Evolutionary conservation across 1,140 invertebrate genomes (phyloP).

Genomic region (Bombyx mandarina): DNA sequence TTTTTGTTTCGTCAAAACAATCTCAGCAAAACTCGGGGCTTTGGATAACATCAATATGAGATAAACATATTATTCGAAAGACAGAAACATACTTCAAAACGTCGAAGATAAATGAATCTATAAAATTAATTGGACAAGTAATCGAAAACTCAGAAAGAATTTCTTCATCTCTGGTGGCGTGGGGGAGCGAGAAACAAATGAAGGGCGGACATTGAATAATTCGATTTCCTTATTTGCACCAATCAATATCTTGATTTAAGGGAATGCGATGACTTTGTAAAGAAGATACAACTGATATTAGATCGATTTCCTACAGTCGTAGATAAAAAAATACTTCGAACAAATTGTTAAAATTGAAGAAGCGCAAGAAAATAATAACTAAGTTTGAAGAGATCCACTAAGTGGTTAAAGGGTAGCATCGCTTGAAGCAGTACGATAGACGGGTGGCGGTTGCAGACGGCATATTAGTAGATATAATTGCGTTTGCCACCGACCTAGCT

Average conservation of each 20-base stretch:
- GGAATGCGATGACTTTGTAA: slow-evolving; percentile 43
- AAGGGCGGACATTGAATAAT: slow-evolving; percentile 70
- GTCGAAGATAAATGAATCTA: slow-evolving; percentile 67
- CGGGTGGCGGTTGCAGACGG: slow-evolving; percentile 51
- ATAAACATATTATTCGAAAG: background rate
- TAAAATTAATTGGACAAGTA: slow-evolving; percentile 72
- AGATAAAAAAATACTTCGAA: background rate
- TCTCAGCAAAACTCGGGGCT: too few species aligned
- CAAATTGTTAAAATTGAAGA: slow-evolving; percentile 7
- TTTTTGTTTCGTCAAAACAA: too few species aligned
- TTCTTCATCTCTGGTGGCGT: slow-evolving; percentile 61
- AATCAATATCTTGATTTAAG: slow-evolving; percentile 63
- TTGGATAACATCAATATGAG: too few species aligned
- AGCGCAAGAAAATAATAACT: slow-evolving; percentile 38
- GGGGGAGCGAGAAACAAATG: slow-evolving; percentile 66
- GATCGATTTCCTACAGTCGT: background rate
- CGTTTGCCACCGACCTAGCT: slow-evolving; percentile 62
- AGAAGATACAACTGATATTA: slow-evolving; percentile 1
- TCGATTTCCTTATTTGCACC: slow-evolving; percentile 70
- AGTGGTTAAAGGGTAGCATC: slow-evolving; percentile 52
- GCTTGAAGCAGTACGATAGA: slow-evolving; percentile 24
- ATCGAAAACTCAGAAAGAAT: slow-evolving; percentile 71
- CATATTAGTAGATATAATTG: slow-evolving; percentile 67
- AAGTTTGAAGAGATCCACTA: slow-evolving; percentile 46
- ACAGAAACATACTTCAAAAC: slow-evolving; percentile 43